A percentile compares a stretch with the other conserved stretches of the same genome.
Conservation (phyloP, 2,113 vertebrate genomes). For the Brevimyrus niger region DNA sequence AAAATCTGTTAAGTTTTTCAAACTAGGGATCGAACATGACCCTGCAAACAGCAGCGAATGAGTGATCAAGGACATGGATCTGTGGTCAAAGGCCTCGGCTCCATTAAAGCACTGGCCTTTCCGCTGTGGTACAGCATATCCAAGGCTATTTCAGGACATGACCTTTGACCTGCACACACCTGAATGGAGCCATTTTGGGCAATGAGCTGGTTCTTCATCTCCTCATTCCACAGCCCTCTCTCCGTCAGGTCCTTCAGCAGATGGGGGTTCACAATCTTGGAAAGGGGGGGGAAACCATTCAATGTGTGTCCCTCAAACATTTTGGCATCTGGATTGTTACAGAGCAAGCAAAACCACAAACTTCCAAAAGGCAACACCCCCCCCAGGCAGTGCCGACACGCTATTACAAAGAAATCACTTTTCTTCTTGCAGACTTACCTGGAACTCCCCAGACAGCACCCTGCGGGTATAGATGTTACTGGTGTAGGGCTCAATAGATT, state of each 20-base stretch:
- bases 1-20: not conserved
- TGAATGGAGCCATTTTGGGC: slow-evolving; percentile 88
- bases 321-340: not conserved
- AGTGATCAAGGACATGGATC: not conserved
- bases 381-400: not conserved
- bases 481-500: slow-evolving; percentile 93
- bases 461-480: slow-evolving; percentile 96
- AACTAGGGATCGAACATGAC: not conserved
- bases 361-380: not conserved
- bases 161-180: slow-evolving; percentile 49
- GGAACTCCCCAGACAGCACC: slow-evolving; percentile 94
- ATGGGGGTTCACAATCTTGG: slow-evolving; percentile 91
- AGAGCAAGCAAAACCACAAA: not conserved
- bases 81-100: not conserved
- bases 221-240: slow-evolving; percentile 80
- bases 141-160: not conserved
- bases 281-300: not conserved
- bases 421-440: slow-evolving; percentile 59
- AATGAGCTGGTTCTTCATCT: slow-evolving; percentile 97
- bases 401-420: not conserved
- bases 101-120: not conserved
- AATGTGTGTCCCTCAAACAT: not conserved
- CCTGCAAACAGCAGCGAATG: not conserved
- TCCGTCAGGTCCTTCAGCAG: slow-evolving; percentile 94
- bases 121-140: not conserved